Base-by-base conservation (phyloP, 2,113 vertebrate species). In the Hymenochirus boettgeri region DNA sequence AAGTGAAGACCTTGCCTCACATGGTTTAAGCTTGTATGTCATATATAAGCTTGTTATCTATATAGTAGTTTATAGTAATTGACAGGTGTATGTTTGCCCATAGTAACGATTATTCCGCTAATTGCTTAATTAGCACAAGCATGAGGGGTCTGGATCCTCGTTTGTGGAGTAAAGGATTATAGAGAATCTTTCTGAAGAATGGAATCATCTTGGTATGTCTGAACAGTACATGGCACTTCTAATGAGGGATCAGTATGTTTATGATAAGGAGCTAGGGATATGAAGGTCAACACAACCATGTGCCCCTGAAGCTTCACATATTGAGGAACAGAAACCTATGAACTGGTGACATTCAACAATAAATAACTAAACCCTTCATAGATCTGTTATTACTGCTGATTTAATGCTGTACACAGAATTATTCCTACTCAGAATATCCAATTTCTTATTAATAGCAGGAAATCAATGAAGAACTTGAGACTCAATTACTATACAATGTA, bases 271-370 rank as follows among this genome's bases (percentile, higher is more conserved):
- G 5, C n/a, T n/a, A 1, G 3, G n/a, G 39, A 15, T 42, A n/a
- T n/a, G 11, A 15, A 42, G 15, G 3, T 15, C 5, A 1, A n/a
- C 3, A 42, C 17, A 2, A 15, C 39, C 39, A 42, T n/a, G 39
- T 42, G 19, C 19, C 13, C 69, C 61, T 59, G 13, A 57, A 50
- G n/a, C n/a, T n/a, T n/a, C n/a, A n/a, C n/a, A n/a, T n/a, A n/a
- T n/a, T n/a, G n/a, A n/a, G n/a, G n/a, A n/a, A n/a, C n/a, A n/a
- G n/a, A n/a, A n/a, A n/a, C n/a, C n/a, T n/a, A n/a, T n/a, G n/a
- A n/a, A n/a, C n/a, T n/a, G n/a, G n/a, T n/a, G n/a, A n/a, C n/a
- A n/a, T n/a, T n/a, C n/a, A n/a, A n/a, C n/a, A n/a, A n/a, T n/a
- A n/a, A n/a, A n/a, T n/a, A n/a, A n/a, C n/a, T n/a, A n/a, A n/a